phyloP scores from a whole-genome alignment of 23 tunicate species.

The Ciona savignyi region DNA sequence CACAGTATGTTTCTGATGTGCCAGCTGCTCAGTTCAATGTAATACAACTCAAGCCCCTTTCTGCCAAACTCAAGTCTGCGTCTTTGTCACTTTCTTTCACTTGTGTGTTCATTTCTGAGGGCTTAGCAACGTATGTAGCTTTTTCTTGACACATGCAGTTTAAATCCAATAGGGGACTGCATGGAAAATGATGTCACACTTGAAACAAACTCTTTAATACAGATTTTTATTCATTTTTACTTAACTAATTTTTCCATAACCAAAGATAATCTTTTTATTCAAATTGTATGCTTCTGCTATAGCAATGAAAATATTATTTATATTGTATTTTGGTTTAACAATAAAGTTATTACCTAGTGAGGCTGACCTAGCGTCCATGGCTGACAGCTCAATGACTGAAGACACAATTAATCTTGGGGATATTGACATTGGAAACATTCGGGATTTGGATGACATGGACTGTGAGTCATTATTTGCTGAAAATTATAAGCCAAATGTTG shows the following conservation, averaged over 20 bases:
- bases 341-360: no score
- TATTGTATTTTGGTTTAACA: no score
- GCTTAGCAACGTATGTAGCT: conserved; percentile 42
- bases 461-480: not conserved
- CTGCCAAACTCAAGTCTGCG: conserved; percentile 42
- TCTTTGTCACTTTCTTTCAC: conserved; percentile 4
- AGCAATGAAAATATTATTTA: no score
- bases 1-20: conserved; percentile 33
- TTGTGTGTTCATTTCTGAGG: conserved; percentile 30
- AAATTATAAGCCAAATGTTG: no score
- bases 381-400: conserved; percentile 69
- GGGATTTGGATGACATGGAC: conserved; percentile 54
- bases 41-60: conserved; percentile 47
- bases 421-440: conserved; percentile 52
- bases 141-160: no score
- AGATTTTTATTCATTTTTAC: no score
- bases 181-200: no score
- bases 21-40: conserved; percentile 19
- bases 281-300: no score
- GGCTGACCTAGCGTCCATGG: conserved; percentile 49
- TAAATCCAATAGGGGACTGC: no score
- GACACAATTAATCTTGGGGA: conserved; percentile 64
- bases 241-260: no score
- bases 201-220: no score
- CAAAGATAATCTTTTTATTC: no score